Percentiles rank a stretch among this genome's conserved stretches.
Evolutionary conservation across 2,888 invertebrate species (phyloP).

Genomic region (Pedicia rivosa): DNA sequence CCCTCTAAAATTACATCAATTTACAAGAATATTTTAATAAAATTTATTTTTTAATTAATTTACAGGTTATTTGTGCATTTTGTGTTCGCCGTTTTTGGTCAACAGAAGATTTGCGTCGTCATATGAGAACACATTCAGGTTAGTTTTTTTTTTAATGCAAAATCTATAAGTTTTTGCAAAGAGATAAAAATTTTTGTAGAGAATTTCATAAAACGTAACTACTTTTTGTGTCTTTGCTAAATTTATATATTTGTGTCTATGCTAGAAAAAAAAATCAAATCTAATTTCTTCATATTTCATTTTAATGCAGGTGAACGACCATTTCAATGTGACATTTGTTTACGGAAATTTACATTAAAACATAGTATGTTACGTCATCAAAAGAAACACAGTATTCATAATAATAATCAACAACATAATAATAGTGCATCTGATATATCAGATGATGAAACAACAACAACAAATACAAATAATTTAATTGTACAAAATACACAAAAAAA

Average conservation of each 20-base stretch:
- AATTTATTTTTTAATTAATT: slow-evolving; percentile 28
- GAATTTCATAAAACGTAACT: too few relatives aligned
- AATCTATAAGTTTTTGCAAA: too few relatives aligned
- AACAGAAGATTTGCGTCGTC: slow-evolving; percentile 79
- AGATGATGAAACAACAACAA: slow-evolving; percentile 26
- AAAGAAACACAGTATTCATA: slow-evolving; percentile 65
- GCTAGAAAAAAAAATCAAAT: too few relatives aligned
- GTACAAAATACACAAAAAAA: slow-evolving; percentile 1
- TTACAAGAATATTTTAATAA: slow-evolving; percentile 12
- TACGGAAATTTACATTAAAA: slow-evolving; percentile 76
- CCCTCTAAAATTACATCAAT: too few relatives aligned
- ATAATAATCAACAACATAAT: slow-evolving; percentile 20
- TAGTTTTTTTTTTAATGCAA: too few relatives aligned
- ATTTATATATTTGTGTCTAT: too few relatives aligned
- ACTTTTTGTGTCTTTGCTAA: too few relatives aligned
- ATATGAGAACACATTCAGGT: slow-evolving; percentile 88
- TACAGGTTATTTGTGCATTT: slow-evolving; percentile 61
- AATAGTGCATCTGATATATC: slow-evolving; percentile 29
- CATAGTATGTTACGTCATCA: slow-evolving; percentile 89
- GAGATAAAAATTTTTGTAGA: too few relatives aligned
- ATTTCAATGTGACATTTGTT: slow-evolving; percentile 80
- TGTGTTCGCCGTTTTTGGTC: slow-evolving; percentile 92
- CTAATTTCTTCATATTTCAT: too few relatives aligned
- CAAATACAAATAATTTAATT: too few relatives aligned
- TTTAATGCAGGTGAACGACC: slow-evolving; percentile 88